Evolutionary conservation across 2,888 invertebrate species (phyloP).

Genomic region (Plusia festucae): DNA sequence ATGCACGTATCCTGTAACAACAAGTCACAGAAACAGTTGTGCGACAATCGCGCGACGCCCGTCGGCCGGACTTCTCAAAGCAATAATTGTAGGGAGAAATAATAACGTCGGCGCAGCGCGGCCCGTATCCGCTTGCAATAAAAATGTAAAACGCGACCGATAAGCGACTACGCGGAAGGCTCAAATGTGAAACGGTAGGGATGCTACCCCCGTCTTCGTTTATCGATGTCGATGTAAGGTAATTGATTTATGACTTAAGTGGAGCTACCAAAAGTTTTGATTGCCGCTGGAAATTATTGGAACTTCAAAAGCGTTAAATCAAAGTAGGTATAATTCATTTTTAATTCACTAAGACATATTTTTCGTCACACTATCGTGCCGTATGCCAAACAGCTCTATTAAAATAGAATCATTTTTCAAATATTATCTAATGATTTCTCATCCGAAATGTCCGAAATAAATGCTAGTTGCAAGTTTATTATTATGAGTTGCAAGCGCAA

Average conservation of each 20-base stretch:
- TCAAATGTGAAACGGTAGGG: constrained; percentile 80
- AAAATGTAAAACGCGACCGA: constrained; percentile 89
- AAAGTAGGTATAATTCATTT: too few species aligned
- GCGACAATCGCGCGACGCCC: constrained; percentile 44
- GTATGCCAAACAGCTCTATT: too few species aligned
- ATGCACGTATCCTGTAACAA: constrained; percentile 33
- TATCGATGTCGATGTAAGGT: constrained; percentile 54
- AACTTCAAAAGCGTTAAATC: too few species aligned
- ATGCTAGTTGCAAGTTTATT: too few species aligned
- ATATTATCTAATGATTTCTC: too few species aligned
- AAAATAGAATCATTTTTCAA: too few species aligned
- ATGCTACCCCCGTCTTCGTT: constrained; percentile 35
- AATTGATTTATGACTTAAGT: neutral
- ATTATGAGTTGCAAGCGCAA: too few species aligned
- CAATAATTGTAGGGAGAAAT: constrained; percentile 88
- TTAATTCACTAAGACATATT: too few species aligned
- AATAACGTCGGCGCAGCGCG: constrained; percentile 85
- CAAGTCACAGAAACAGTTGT: constrained; percentile 55
- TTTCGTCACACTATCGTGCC: too few species aligned
- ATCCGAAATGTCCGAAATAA: too few species aligned
- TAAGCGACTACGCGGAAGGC: constrained; percentile 86
- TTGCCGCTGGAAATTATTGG: too few species aligned
- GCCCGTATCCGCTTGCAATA: constrained; percentile 88
- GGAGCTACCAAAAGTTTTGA: too few species aligned
- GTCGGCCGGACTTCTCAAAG: constrained; percentile 78